Evolutionary conservation across 1,140 invertebrate species (phyloP), one percentile per base, ranked within the genome.

Genomic region (Meloidogyne floridensis): DNA sequence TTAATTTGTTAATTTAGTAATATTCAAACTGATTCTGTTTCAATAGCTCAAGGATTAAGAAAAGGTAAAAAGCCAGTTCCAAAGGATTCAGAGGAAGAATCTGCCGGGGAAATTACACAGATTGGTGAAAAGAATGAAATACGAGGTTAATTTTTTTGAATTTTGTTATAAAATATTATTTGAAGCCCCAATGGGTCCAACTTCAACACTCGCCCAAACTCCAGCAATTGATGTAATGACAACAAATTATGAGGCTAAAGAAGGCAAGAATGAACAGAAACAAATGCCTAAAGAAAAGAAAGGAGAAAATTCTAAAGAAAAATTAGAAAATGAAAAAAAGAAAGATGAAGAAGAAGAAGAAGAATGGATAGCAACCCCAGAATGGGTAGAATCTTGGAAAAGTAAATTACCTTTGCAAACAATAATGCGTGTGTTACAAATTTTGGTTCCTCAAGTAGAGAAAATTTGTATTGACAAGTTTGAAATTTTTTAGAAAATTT

Each of bases 401-500:
- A 94, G 93, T 78, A 98, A 98, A 92, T 91, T 99, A 81, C 97
- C 97, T 1, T 91, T 99, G 75, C 97, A 99, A 92, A 99, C 97
- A 51, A 98, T 99, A 82, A 98, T 99, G 96, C 92, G 97, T 86
- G 93, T 99, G 86, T 91, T 99, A 70, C 97, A 99, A 92, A 97
- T 99, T 13, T 92, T 99, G 1, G 97, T 99, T 72, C 97, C 98
- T 73, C 97, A 99, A 92, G 97, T 99, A 10, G 97, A 99, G 92
- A 99, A 99, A 92, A 99, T 99, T 86, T 99, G 97, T 91, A 98
- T 99, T 88, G 97, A 99, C 91, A 98, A 98, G 95, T 98, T 91
- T 93, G 87, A 13, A 47, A 5, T 80, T 70, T 69, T 74, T 51
- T 3, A 15, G 43, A 72, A 69, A 7, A 9, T 4, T 20, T 77